A percentile compares a stretch with the other conserved stretches of the same genome.
Evolutionary conservation across 2,797 vertebrate genomes (phyloP).

Genomic region (Coregonus sp.): DNA sequence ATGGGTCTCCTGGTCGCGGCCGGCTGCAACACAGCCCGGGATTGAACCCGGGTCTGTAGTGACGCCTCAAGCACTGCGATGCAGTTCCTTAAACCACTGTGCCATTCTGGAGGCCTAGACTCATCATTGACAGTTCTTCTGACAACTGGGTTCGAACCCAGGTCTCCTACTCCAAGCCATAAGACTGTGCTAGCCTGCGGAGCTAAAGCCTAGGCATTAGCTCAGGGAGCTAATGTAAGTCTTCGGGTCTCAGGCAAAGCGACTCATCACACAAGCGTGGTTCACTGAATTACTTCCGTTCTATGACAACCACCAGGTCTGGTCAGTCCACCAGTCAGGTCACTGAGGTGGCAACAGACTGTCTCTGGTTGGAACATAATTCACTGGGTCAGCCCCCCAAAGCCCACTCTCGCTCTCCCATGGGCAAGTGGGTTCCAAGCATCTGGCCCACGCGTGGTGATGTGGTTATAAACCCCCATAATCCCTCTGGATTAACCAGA

Average conservation of each 20-base stretch:
- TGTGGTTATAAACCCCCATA: background rate
- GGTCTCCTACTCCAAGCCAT: background rate
- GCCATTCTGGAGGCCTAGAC: no score
- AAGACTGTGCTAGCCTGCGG: background rate
- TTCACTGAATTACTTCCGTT: no score
- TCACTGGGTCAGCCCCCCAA: background rate
- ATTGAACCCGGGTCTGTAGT: no score
- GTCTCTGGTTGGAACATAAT: background rate
- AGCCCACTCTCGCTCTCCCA: background rate
- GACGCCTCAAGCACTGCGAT: no score
- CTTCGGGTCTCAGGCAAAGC: background rate
- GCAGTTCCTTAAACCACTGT: no score
- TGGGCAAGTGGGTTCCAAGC: background rate
- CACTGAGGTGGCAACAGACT: no score
- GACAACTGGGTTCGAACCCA: background rate
- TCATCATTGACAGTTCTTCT: background rate
- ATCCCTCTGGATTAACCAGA: constrained; percentile 9
- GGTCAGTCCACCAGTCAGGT: no score
- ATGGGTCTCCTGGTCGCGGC: no score
- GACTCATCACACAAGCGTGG: no score
- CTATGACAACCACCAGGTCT: no score
- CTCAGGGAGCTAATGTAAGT: background rate
- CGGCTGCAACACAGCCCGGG: no score
- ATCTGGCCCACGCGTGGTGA: background rate
- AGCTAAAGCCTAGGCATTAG: background rate